Evolutionary conservation across 92 coral and sea anemone species (phyloP), one percentile per base, ranked within the genome.

Genomic region (Epizoanthus rinbou): DNA sequence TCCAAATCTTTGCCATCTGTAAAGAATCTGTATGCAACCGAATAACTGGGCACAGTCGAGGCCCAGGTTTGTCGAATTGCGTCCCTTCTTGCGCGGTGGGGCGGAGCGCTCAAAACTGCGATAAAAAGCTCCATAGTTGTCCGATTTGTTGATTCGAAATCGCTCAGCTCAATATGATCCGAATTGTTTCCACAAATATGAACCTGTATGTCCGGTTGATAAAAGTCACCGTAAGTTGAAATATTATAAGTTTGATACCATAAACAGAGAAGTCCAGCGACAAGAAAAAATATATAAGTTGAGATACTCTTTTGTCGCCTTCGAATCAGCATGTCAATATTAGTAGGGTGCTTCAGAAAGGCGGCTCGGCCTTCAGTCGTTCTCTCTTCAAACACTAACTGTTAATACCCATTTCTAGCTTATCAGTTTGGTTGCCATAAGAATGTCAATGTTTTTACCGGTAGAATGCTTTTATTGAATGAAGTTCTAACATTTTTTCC

Each of bases 101-200:
- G 52, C 3, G 86, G 82, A 3, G 90, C 92, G 24, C 75, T 74
- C 45, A 79, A 63, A 47, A 89, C 80, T 56, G 83, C 79, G 14
- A 89, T 89, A 71, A 89, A 89, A 13, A 89, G 57, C 5, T 87
- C 79, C 5, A 87, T 73, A 15, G 83, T 89, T 4, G 76, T 66
- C 13, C 75, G 79, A 3, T 66, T 47, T 8, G 33, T 13, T 17
- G 47, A 33, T 2, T 53, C 80, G 5, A 74, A 52, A 13, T 28
- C 22, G n/a, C 57, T 47, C 3, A 74, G 54, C 4, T 87, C 83
- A 13, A 41, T 31, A 19, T 31, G 47, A 3, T 81, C 83, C 35
- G 86, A 62, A 25, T 54, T 16, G 37, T 85, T 67, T 3, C 88
- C 84, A 43, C 88, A 85, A 75, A 76, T 39, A 58, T 59, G 69